These are phyloP conservation scores for Cydia splendana DNA, from an alignment of 1,140 invertebrate species.

Conservation along the genomic window DNA sequence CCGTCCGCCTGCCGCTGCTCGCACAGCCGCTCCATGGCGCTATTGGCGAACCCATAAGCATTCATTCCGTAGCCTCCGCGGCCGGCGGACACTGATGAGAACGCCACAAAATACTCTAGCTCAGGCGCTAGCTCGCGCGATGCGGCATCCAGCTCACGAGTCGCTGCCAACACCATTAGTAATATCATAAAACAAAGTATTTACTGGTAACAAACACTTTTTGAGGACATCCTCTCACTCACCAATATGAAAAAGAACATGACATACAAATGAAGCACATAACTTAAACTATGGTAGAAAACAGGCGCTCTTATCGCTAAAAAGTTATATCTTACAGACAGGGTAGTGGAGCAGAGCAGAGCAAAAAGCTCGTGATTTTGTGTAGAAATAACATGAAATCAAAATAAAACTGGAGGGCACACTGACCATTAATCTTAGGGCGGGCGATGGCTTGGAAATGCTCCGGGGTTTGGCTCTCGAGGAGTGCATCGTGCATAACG, in stretches of 20 bases:
- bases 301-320: too few species aligned
- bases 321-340: too few species aligned
- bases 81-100: too few species aligned
- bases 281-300: too few species aligned
- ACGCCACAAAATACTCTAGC: constrained; percentile 88
- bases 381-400: too few species aligned
- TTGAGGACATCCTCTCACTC: too few species aligned
- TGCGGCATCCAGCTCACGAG: constrained; percentile 87
- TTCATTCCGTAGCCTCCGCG: too few species aligned
- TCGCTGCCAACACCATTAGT: constrained; percentile 61
- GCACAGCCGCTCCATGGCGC: constrained; percentile 82
- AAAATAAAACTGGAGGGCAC: background rate
- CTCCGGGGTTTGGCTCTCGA: constrained; percentile 92
- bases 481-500: constrained; percentile 90
- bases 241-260: too few species aligned
- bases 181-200: background rate
- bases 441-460: constrained; percentile 88
- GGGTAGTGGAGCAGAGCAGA: too few species aligned
- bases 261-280: too few species aligned
- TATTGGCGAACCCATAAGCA: constrained; percentile 92
- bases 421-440: constrained; percentile 89
- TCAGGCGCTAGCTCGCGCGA: constrained; percentile 87
- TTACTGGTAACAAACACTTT: background rate
- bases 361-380: too few species aligned
- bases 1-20: constrained; percentile 90